Evolutionary conservation across 2,797 vertebrate genomes (phyloP), one percentile per base, ranked within the genome.

Genomic region (Gymnopithys bicolor): DNA sequence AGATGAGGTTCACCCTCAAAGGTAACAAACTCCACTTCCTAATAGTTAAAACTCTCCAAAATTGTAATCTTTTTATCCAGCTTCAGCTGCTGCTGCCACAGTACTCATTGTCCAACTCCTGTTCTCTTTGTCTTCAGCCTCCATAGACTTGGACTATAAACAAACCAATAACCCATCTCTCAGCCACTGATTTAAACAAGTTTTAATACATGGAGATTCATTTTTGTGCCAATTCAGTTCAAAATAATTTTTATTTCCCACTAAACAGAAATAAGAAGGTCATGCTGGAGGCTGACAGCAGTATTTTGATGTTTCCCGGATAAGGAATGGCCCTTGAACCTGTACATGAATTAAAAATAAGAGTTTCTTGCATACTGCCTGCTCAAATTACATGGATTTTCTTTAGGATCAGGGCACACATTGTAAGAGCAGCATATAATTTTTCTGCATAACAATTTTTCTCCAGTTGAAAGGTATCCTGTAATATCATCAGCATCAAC

Each of bases 401-500:
- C 84, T 96, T 95, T 94, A 97, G 95, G 89, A 97, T 97, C 95
- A 96, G 92, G 86, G 92, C 94, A 96, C 28, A 96, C 46, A 86
- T 14, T 96, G 69, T 94, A 97, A 95, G 68, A 97, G 74, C 87
- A 97, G 88, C 68, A 96, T 97, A 82, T 95, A 96, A 97, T 97
- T 97, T 98, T 96, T 93, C 62, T 95, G 77, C 70, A 97, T 64
- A 93, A 82, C 93, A 94, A 95, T 97, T 97, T 96, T 96, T 95
- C 97, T 97, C 95, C 95, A 95, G 90, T 64, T 97, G 94, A 97
- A 97, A 97, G 92, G 58, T 95, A 97, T 90, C 93, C 93, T 97
- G 73, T 95, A 97, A 96, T 96, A 96, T 94, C 93, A 97, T 68
- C 91, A 95, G 73, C 91, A 95, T 94, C 93, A 96, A 96, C 56